phyloP scores from a whole-genome alignment of 2,113 vertebrate species.

The Mungos mungo region DNA sequence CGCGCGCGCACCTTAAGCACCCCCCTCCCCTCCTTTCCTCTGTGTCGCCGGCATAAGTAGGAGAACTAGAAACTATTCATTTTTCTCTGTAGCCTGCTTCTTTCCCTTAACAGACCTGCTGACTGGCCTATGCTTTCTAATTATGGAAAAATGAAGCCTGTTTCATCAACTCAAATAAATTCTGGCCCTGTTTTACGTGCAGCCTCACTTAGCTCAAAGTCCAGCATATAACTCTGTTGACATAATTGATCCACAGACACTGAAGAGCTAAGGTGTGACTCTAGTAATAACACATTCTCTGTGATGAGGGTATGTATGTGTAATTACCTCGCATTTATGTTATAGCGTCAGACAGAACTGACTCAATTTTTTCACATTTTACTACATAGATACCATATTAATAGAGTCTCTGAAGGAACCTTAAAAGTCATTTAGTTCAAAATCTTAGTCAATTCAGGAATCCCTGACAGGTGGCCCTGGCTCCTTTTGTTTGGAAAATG shows the following conservation, averaged over 20 bases:
- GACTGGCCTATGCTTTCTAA: slow-evolving; percentile 50
- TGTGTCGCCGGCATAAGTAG: background rate
- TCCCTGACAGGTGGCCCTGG: background rate
- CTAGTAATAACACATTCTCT: background rate
- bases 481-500: background rate
- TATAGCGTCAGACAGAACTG: background rate
- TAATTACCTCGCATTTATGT: background rate
- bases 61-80: background rate
- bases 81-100: slow-evolving; percentile 13
- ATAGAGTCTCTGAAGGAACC: background rate
- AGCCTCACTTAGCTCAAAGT: background rate
- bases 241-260: slow-evolving; percentile 32
- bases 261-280: background rate
- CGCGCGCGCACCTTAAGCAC: background rate
- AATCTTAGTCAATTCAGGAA: background rate
- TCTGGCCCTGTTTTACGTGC: background rate
- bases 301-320: background rate
- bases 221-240: slow-evolving; percentile 23
- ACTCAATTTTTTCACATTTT: background rate
- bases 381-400: background rate
- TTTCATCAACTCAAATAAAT: slow-evolving; percentile 43
- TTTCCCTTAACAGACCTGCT: background rate
- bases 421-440: background rate
- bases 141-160: slow-evolving; percentile 37
- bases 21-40: background rate